Base-by-base conservation (phyloP, 2,113 vertebrate species). In the Lampris incognitus region DNA sequence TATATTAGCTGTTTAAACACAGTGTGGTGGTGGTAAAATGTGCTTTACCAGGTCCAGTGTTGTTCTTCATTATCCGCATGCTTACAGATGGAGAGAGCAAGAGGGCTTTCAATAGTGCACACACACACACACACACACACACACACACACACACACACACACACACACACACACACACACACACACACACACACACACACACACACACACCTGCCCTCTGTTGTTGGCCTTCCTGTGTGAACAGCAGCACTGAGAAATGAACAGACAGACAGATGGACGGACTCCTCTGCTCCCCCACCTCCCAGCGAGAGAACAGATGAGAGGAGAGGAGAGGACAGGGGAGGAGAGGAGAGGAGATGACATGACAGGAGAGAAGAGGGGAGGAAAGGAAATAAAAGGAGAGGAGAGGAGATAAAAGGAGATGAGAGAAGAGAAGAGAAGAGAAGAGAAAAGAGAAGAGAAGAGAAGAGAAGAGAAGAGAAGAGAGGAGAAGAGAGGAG, bases 201-300 rank as follows among this genome's bases (percentile, higher is more conserved):
- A 69, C 56, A 72, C 83, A 82, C 78, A 85, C 83, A 81, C 80
- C 57, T 72, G 82, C 78, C 72, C 85, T 89, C 77, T 83, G 75
- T 76, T 61, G 62, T 48, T 87, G 91, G 85, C 92, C 93, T 92
- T 91, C 88, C 88, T 91, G 92, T 91, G 88, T 78, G 66, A 89
- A 92, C 90, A 87, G 84, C 76, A 85, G 86, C 59, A 61, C 70
- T 73, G 64, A 69, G 66, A 82, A 78, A 71, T 85, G 79, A 82
- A 84, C 85, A 84, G 84, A 89, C 79, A 87, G 85, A 91, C 93
- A 94, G 93, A 94, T 93, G 92, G 93, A 87, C 77, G 13, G 70
- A 89, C 67, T 88, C 79, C 78, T 85, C 80, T 85, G 74, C 82
- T 91, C 72, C 83, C 88, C 86, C 76, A 82, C 88, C 88, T 82